Conservation (phyloP, 92 coral and sea anemone species). For the Metridium senile region DNA sequence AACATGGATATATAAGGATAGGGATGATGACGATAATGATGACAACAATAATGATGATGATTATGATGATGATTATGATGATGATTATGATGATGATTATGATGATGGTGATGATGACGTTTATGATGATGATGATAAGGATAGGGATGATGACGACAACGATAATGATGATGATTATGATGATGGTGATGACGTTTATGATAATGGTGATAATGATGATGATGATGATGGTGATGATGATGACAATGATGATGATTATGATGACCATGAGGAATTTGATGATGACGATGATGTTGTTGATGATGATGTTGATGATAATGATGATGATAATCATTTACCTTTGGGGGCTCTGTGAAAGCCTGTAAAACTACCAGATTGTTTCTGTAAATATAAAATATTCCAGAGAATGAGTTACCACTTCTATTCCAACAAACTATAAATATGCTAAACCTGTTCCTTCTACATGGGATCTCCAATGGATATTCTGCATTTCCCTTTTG, state of each 20-base stretch:
- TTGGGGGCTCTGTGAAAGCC: slow-evolving; percentile 53
- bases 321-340: slow-evolving; percentile 33
- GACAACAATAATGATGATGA: not conserved
- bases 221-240: not conserved
- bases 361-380: slow-evolving; percentile 8
- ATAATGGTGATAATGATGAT: not conserved
- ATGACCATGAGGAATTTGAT: not conserved
- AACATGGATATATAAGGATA: not conserved
- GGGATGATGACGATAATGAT: not conserved
- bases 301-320: not conserved
- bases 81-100: not conserved
- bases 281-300: no score
- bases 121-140: not conserved
- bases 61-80: not conserved
- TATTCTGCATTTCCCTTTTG: no score
- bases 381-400: not conserved
- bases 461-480: no score
- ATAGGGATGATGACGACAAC: not conserved
- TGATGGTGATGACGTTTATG: not conserved
- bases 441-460: no score
- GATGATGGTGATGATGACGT: not conserved
- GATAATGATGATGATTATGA: not conserved
- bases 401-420: not conserved
- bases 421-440: no score
- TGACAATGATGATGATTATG: not conserved